Conservation (phyloP, 2,888 invertebrate genomes). For the Ischnus inquisitorius region DNA sequence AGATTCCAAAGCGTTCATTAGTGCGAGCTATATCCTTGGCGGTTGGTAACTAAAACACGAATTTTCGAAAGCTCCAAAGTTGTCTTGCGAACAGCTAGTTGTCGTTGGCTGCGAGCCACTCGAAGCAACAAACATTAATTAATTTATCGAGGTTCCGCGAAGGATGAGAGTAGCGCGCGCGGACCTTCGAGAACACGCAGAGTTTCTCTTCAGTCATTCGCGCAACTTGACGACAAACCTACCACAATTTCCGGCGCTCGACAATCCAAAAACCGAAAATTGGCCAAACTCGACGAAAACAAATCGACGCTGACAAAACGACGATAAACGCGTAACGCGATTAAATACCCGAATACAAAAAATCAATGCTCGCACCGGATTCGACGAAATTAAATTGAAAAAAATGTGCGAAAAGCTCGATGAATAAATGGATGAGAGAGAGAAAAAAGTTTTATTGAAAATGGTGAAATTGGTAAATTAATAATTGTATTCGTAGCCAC, state of each 20-base stretch:
- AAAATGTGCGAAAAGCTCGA: constrained; percentile 9
- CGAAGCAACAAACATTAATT: constrained; percentile 64
- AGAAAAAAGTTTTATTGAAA: not conserved
- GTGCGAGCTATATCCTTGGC: constrained; percentile 41
- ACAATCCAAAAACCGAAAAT: constrained; percentile 3
- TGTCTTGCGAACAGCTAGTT: constrained; percentile 41
- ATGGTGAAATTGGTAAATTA: not conserved
- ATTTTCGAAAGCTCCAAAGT: constrained; percentile 53
- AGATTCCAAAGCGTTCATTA: constrained; percentile 55
- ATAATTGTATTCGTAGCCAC: not conserved
- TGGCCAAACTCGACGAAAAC: constrained; percentile 21
- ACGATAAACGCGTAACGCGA: not conserved
- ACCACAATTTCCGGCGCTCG: not conserved
- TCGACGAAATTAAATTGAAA: too few relatives aligned
- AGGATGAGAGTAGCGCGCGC: constrained; percentile 24
- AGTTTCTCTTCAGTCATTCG: not conserved
- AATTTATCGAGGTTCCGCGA: constrained; percentile 62
- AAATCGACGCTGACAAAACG: constrained; percentile 6
- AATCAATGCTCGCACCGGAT: not conserved
- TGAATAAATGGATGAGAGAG: not conserved
- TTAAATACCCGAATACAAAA: not conserved
- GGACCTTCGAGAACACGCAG: not conserved
- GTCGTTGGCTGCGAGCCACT: constrained; percentile 40
- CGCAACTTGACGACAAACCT: not conserved
- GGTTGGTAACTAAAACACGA: constrained; percentile 50